Evolutionary conservation across 2,113 vertebrate genomes (phyloP), one percentile per base, ranked within the genome.

Genomic region (Scopus umbretta): DNA sequence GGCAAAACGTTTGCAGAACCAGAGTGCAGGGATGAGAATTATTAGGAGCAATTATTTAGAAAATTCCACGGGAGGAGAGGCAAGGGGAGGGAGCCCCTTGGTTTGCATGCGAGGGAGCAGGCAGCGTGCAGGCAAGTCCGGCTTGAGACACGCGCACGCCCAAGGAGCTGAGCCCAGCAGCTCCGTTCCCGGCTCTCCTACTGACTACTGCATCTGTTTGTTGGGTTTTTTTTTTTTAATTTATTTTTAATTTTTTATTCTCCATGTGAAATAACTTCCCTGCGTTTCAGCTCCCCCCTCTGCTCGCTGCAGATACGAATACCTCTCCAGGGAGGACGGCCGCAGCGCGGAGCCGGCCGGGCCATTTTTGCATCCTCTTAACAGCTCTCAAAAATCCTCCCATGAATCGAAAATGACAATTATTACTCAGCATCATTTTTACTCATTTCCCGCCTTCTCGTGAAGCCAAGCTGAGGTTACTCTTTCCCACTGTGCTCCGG

Each of bases 391-490:
- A 22, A 74, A 26, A 76, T 47, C 49, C 80, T 88, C 86, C 72
- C 80, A 52, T 71, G 89, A 95, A 78, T 49, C 40, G 73, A 96
- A 89, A 96, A 95, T 6, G 73, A 84, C 13, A 58, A 92, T 87
- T 95, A 65, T 95, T 93, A 88, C 91, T 82, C 90, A 89, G 94
- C 93, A 95, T 21, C 95, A n/a, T 81, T 92, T 96, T 95, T 34
- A 94, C 82, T 97, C 93, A 94, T 85, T 96, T 96, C 94, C 80
- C 89, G 56, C 93, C 93, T 94, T 96, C 80, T 87, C 52, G 63
- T 73, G 95, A 95, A 96, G 86, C 72, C 5, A 7, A 27, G n/a
- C 53, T 25, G 71, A 74, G 40, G 19, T 67, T 92, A 21, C 55
- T 92, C 68, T 25, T 21, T 63, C 58, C 55, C 93, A 3, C 32